Conservation (phyloP, 2,888 invertebrate species). For the Muschampia plurimacula region DNA sequence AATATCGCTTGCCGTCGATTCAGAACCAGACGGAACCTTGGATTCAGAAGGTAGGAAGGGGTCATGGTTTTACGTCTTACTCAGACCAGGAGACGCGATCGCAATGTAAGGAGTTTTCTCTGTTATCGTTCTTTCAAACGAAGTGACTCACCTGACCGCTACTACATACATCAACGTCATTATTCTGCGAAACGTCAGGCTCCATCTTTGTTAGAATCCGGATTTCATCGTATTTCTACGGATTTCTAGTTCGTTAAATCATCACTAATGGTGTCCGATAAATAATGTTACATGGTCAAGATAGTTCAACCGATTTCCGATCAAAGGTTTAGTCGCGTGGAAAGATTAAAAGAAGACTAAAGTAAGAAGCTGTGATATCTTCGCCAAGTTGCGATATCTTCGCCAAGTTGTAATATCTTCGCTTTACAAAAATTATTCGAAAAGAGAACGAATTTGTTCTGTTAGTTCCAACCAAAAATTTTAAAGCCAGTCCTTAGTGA, state of each 20-base stretch:
- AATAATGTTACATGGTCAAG: neutral
- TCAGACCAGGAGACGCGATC: no score
- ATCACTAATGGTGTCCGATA: neutral
- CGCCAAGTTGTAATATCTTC: neutral
- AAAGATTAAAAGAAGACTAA: slow-evolving; percentile 9
- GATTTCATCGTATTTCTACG: neutral
- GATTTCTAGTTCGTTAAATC: neutral
- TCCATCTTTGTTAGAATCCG: neutral
- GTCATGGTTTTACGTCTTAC: no score
- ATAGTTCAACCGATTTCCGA: neutral
- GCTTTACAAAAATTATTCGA: neutral
- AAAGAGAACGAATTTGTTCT: no score
- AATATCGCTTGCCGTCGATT: no score
- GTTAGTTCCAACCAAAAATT: no score
- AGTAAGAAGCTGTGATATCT: neutral
- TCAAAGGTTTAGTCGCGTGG: neutral
- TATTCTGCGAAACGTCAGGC: no score
- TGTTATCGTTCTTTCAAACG: no score
- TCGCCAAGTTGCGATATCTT: neutral
- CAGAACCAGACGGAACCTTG: no score
- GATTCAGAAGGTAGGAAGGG: no score
- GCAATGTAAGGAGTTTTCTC: no score
- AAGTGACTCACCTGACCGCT: no score
- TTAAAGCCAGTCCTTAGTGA: no score
- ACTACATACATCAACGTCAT: neutral